Evolutionary conservation across 2,797 vertebrate genomes (phyloP), one percentile per base, ranked within the genome.

Genomic region (Phalanger gymnotis): DNA sequence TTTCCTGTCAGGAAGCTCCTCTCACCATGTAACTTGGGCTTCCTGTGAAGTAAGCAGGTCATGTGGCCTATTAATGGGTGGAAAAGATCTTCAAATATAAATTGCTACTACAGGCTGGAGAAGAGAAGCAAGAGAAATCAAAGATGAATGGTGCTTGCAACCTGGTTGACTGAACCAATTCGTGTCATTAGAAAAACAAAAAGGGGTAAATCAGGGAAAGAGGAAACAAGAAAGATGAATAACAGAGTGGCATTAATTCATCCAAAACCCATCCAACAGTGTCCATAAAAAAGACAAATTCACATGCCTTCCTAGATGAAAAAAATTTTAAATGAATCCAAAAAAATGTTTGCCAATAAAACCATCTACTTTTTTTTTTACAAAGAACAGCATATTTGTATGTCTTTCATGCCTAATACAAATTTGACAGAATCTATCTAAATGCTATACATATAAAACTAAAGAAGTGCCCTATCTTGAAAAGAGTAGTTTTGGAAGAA

Each of bases 361-460:
- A 94, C 30, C 31, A 61, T 81, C 91, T 81, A 81, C 55, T 6
- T 6, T 10, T 28, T 56, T 19, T 94, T 90, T 87, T 92, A n/a
- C 7, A 40, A 94, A 94, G 27, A 90, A 30, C 2, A 92, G 31
- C 25, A 11, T 93, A 87, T 13, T 95, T 52, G 14, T 2, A 96
- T 66, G 54, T 92, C 6, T 61, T 95, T 19, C 1, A 92, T 7
- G 40, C 14, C 7, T 93, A 34, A 93, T 96, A 34, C 92, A 93
- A 66, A 94, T 87, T 54, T 7, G n/a, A 47, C 55, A 92, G 53
- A 92, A 94, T 92, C 34, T 91, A 52, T 47, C n/a, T 16, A 92
- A 61, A 0, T 47, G 73, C 7, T n/a, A 9, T 7, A 40, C 51
- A 31, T 40, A 52, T 52, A 28, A 22, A 89, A 91, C 31, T 31